Evolutionary conservation across 2,797 vertebrate genomes (phyloP), one percentile per base, ranked within the genome.

Genomic region (Rhyacichthys aspro): DNA sequence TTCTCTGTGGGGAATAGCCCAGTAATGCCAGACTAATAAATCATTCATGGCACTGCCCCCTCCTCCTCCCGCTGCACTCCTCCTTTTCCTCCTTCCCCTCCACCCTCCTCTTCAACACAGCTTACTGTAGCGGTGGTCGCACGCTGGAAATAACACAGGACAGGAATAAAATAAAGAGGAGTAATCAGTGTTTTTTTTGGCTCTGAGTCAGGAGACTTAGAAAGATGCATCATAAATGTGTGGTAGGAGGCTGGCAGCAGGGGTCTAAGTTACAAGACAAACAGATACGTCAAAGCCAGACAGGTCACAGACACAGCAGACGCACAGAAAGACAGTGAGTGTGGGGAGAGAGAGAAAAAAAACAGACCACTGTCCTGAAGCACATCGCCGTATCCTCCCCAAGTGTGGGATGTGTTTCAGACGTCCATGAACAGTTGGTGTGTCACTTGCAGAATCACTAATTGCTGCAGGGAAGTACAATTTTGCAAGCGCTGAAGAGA

Each of bases 21-120:
- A 85, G 85, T 90, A 90, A 92, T 89, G 84, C 87, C 86, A 90
- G 86, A 86, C 86, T 89, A 87, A 90, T 92, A 91, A 92, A 93
- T 92, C 89, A 91, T 91, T 91, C 84, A 92, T 89, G 81, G 65
- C 72, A 47, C 75, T 82, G 74, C 61, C 55, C 65, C 63, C 67
- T 71, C 68, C 37, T 60, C 59, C 14, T 55, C 41, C 39, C 61
- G 56, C 52, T 47, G 19, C 67, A 37, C 43, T 9, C 6, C 41
- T 12, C 60, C 55, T 38, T 44, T 43, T n/a, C 42, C 18, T 2
- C 19, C 38, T 15, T 56, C 60, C 2, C 70, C 82, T 66, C 70
- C 76, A 70, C 81, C 73, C 54, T 79, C 70, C 57, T 76, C 71
- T 86, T 72, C 72, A 76, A 74, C 38, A 15, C 55, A 55, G 55